Conservation (phyloP, 2,113 vertebrate species). For the Holacanthus passer region DNA sequence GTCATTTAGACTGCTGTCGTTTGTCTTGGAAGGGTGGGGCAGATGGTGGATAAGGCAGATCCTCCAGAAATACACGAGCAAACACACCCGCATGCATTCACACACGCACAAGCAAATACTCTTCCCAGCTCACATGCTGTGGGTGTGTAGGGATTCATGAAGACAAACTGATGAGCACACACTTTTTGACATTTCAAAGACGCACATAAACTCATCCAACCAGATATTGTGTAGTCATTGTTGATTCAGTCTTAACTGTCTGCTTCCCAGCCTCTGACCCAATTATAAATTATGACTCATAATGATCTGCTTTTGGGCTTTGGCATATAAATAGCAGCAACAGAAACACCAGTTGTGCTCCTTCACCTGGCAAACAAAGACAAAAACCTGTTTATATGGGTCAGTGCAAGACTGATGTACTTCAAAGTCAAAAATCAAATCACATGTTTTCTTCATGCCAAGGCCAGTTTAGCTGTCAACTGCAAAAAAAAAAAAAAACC, state of each 20-base stretch:
- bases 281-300: constrained; percentile 16
- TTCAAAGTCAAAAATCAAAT: background rate
- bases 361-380: background rate
- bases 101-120: constrained; percentile 1
- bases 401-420: background rate
- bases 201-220: constrained; percentile 29
- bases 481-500: background rate
- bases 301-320: background rate
- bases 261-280: constrained; percentile 20
- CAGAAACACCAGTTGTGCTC: background rate
- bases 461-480: background rate
- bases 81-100: constrained; percentile 14
- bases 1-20: constrained; percentile 10
- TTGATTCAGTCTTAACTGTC: constrained; percentile 25
- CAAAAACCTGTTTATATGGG: background rate
- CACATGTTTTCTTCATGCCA: background rate
- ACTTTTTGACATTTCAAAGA: constrained; percentile 1
- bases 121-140: background rate
- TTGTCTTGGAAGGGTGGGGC: constrained; percentile 47
- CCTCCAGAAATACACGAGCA: constrained; percentile 24
- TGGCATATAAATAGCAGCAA: constrained; percentile 1
- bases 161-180: constrained; percentile 14
- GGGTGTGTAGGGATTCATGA: background rate
- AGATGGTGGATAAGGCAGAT: constrained; percentile 20
- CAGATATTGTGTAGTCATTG: constrained; percentile 12